Evolutionary conservation across 2,888 invertebrate species (phyloP).

Genomic region (Drosophila anomalata): DNA sequence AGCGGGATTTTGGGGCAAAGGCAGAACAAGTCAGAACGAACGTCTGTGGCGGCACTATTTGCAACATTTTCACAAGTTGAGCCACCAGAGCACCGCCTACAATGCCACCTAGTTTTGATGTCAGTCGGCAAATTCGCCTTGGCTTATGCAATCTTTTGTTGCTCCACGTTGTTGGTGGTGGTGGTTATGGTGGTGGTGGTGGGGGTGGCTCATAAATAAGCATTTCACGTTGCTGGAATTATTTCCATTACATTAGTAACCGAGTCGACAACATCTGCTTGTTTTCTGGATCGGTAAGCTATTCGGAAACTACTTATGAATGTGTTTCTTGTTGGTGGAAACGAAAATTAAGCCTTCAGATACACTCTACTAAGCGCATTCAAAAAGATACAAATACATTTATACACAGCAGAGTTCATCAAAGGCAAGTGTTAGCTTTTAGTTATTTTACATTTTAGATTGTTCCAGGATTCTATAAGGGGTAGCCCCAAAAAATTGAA

Average conservation of each 20-base stretch:
- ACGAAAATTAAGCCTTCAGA: slow-evolving; percentile 1
- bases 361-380: neutral
- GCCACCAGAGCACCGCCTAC: slow-evolving; percentile 30
- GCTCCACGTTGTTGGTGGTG: neutral
- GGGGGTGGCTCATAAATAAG: slow-evolving; percentile 59
- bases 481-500: no score
- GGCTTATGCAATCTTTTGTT: slow-evolving; percentile 38
- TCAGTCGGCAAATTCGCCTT: slow-evolving; percentile 31
- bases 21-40: slow-evolving; percentile 4
- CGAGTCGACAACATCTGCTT: slow-evolving; percentile 46
- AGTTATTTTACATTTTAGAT: neutral
- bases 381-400: neutral
- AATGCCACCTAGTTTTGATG: slow-evolving; percentile 13
- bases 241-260: slow-evolving; percentile 75
- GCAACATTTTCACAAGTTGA: slow-evolving; percentile 46
- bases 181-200: neutral
- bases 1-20: slow-evolving; percentile 24
- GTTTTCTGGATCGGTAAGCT: slow-evolving; percentile 1
- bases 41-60: slow-evolving; percentile 19
- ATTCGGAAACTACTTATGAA: neutral
- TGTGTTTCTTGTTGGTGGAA: neutral
- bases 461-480: no score
- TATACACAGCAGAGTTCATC: neutral
- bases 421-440: neutral
- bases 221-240: slow-evolving; percentile 68